A percentile compares a stretch with the other conserved stretches of the same genome.
phyloP scores from a whole-genome alignment of 2,888 invertebrate species.

The Gymnoscelis rufifasciata region DNA sequence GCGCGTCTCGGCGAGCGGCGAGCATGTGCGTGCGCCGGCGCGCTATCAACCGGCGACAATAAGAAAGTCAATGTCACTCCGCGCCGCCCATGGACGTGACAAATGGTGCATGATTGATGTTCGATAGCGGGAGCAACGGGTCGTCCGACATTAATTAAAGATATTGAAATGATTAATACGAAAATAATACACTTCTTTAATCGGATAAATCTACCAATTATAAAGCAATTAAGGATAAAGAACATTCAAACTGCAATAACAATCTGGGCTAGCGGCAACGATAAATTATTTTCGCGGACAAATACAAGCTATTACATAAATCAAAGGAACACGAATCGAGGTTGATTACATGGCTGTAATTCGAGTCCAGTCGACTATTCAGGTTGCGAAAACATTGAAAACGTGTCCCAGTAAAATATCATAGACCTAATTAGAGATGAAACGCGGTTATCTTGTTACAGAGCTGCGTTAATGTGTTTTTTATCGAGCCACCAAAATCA shows the following conservation, averaged over 20 bases:
- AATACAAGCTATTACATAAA: slow-evolving; percentile 26
- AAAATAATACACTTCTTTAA: too few relatives aligned
- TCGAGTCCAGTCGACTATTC: slow-evolving; percentile 21
- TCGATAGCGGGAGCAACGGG: slow-evolving; percentile 27
- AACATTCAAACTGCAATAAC: slow-evolving; percentile 8
- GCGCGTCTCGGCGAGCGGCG: slow-evolving; percentile 69
- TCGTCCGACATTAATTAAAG: slow-evolving; percentile 22
- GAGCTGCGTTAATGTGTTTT: slow-evolving; percentile 26
- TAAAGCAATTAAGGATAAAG: too few relatives aligned
- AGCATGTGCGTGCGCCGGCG: slow-evolving; percentile 54
- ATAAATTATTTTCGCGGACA: slow-evolving; percentile 23
- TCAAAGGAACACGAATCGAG: slow-evolving; percentile 26
- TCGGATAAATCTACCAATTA: too few relatives aligned
- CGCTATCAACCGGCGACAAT: slow-evolving; percentile 58
- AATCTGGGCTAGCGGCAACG: slow-evolving; percentile 23
- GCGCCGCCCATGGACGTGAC: slow-evolving; percentile 48
- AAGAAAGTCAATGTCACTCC: slow-evolving; percentile 75
- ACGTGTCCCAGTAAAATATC: slow-evolving; percentile 44
- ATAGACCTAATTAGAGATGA: slow-evolving; percentile 50
- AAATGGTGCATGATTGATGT: slow-evolving; percentile 42
- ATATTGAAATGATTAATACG: slow-evolving; percentile 6
- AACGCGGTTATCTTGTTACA: slow-evolving; percentile 62
- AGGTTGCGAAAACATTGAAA: slow-evolving; percentile 52
- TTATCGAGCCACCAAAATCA: slow-evolving; percentile 23
- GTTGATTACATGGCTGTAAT: slow-evolving; percentile 30